phyloP scores from a whole-genome alignment of 2,888 invertebrate species.

The Alitta virens region DNA sequence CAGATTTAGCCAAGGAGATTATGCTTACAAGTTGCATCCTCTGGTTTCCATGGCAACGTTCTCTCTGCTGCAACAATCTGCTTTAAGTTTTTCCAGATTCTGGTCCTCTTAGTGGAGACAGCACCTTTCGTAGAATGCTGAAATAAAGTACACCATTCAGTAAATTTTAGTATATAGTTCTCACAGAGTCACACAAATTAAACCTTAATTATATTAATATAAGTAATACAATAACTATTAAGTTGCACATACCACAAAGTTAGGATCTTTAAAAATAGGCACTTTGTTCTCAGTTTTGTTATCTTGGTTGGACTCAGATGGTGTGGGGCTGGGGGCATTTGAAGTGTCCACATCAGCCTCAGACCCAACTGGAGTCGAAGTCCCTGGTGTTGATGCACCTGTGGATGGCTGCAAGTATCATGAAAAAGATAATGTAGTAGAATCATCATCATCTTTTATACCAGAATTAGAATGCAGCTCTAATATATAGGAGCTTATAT shows the following conservation, averaged over 20 bases:
- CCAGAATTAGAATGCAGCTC: too few species aligned
- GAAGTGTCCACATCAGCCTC: neutral
- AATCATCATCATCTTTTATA: too few species aligned
- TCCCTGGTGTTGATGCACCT: neutral
- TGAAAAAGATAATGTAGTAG: too few species aligned
- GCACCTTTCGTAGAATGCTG: slow-evolving; percentile 58
- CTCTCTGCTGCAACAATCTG: slow-evolving; percentile 82
- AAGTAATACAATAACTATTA: neutral
- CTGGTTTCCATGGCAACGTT: slow-evolving; percentile 73
- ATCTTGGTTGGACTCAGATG: slow-evolving; percentile 6
- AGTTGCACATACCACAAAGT: slow-evolving; percentile 53
- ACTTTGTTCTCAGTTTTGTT: slow-evolving; percentile 39
- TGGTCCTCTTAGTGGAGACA: slow-evolving; percentile 66
- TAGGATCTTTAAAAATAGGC: slow-evolving; percentile 56
- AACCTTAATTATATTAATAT: neutral
- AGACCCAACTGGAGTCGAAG: neutral
- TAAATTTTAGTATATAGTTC: neutral
- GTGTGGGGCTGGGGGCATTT: slow-evolving; percentile 8
- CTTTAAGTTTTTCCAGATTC: slow-evolving; percentile 84
- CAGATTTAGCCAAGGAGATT: neutral
- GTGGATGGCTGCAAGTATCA: neutral
- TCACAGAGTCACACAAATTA: neutral
- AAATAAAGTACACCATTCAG: neutral
- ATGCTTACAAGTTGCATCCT: slow-evolving; percentile 72
- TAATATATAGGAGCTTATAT: too few species aligned